These are phyloP conservation scores for Cliona cf. orientalis DNA, from an alignment of 37 sponge, comb jelly and placozoan genomes.

Conservation along the genomic window DNA sequence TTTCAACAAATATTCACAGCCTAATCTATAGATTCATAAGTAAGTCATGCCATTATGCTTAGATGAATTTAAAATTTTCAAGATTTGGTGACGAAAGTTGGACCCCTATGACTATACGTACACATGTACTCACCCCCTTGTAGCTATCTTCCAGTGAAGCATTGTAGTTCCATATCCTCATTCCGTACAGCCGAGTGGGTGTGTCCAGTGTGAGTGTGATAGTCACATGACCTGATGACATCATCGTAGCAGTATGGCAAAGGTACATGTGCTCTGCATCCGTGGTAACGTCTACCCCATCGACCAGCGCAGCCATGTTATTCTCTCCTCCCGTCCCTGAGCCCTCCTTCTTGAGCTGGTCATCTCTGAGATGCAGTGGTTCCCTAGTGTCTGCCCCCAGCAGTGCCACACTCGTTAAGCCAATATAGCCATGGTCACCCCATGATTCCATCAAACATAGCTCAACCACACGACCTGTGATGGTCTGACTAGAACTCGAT, in stretches of 20 bases:
- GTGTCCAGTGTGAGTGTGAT: constrained; percentile 59
- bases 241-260: constrained; percentile 16
- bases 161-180: constrained; percentile 95
- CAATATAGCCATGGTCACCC: constrained; percentile 88
- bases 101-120: not conserved
- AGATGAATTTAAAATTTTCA: too few species aligned
- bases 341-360: not conserved
- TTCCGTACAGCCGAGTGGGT: constrained; percentile 38
- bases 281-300: constrained; percentile 81
- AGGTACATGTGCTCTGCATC: constrained; percentile 88
- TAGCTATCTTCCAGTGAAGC: constrained; percentile 88
- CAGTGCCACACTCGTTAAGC: constrained; percentile 84
- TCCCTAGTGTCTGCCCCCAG: constrained; percentile 17
- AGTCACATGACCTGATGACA: constrained; percentile 5
- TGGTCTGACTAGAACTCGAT: not conserved
- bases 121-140: constrained; percentile 66
- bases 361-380: not conserved
- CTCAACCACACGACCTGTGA: constrained; percentile 13
- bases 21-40: not conserved
- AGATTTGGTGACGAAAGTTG: not conserved
- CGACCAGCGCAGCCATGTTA: constrained; percentile 54
- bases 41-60: not conserved
- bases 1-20: not conserved
- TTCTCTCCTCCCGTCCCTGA: too few species aligned
- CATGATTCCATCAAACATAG: constrained; percentile 54